A percentile compares a stretch with the other conserved stretches of the same genome.
These are phyloP conservation scores for Karalla daura DNA, from an alignment of 2,797 vertebrate genomes.

Conservation along the genomic window DNA sequence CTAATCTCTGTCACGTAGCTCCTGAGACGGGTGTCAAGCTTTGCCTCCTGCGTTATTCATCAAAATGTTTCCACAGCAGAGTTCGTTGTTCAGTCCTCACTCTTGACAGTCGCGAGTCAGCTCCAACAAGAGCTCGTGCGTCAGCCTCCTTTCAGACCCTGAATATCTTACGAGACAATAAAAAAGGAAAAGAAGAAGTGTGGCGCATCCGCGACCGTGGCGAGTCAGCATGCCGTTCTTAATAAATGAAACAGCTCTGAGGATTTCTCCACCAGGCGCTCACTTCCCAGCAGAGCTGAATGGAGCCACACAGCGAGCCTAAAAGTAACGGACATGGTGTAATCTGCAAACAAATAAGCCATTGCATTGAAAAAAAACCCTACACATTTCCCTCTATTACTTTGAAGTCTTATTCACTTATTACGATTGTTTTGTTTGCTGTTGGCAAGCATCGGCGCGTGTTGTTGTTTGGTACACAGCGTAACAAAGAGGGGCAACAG, in stretches of 20 bases:
- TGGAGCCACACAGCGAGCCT: slow-evolving; percentile 32
- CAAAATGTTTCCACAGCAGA: slow-evolving; percentile 15
- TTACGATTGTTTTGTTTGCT: slow-evolving; percentile 16
- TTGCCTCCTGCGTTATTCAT: slow-evolving; percentile 20
- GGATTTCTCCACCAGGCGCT: slow-evolving; percentile 29
- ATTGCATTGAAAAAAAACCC: no score
- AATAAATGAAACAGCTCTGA: slow-evolving; percentile 53
- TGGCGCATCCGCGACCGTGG: slow-evolving; percentile 15
- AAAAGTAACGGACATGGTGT: slow-evolving; percentile 59
- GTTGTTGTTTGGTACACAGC: slow-evolving; percentile 27
- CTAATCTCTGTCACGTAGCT: slow-evolving; percentile 15
- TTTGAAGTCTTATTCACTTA: not conserved
- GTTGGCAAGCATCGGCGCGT: slow-evolving; percentile 5
- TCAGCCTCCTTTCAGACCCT: not conserved
- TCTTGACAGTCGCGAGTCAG: slow-evolving; percentile 21
- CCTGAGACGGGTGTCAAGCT: slow-evolving; percentile 11
- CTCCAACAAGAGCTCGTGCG: not conserved
- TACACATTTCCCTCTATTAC: not conserved
- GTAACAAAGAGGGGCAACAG: slow-evolving; percentile 45
- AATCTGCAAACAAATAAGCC: slow-evolving; percentile 68
- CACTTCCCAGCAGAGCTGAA: slow-evolving; percentile 47
- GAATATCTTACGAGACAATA: slow-evolving; percentile 9
- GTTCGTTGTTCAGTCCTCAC: not conserved
- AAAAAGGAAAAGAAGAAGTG: slow-evolving; percentile 24
- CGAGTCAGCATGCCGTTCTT: slow-evolving; percentile 17